Conservation (phyloP, 2,113 vertebrate genomes). For the Pelecanoides urinatrix region DNA sequence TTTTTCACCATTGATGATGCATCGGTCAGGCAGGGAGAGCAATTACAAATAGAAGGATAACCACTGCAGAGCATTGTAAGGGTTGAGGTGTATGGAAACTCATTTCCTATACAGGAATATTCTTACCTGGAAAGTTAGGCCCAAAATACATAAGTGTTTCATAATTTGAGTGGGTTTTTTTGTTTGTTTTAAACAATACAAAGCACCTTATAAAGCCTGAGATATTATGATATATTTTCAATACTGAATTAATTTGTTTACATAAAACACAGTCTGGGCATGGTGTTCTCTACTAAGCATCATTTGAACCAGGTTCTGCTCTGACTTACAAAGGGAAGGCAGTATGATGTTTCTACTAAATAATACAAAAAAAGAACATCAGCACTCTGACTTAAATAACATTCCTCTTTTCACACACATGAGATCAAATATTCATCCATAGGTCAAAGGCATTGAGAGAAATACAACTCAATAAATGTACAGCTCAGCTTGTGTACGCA, state of each 20-base stretch:
- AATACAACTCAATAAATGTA: background rate
- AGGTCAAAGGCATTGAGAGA: background rate
- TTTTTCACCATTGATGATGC: background rate
- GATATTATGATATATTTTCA: background rate
- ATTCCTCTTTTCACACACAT: background rate
- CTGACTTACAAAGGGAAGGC: background rate
- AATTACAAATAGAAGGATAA: background rate
- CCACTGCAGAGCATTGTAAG: background rate
- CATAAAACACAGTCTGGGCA: background rate
- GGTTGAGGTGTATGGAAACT: background rate
- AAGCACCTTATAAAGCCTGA: background rate
- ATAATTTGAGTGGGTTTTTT: too few species aligned
- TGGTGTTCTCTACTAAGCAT: background rate
- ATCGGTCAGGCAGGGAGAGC: background rate
- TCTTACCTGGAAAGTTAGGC: background rate
- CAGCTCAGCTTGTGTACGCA: background rate
- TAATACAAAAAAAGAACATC: background rate
- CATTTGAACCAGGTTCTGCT: background rate
- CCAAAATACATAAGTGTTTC: background rate
- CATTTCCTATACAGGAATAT: background rate
- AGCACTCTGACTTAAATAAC: background rate
- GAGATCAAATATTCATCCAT: background rate
- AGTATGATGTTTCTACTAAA: background rate
- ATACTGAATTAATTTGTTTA: background rate
- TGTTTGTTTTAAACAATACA: background rate